A percentile compares a stretch with the other conserved stretches of the same genome.
Conservation (phyloP, 2,888 invertebrate genomes). For the Spisula solida region DNA sequence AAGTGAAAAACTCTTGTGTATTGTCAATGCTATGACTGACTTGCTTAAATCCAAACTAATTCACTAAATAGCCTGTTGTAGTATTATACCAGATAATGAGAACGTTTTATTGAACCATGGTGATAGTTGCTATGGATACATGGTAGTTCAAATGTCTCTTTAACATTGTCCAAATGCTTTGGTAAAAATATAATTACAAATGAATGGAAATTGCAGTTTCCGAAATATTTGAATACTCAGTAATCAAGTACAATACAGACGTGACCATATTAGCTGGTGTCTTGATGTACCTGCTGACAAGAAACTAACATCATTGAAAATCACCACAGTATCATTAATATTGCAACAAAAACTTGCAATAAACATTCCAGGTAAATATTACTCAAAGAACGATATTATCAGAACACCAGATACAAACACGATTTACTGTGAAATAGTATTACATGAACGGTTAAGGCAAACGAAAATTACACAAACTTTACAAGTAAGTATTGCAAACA, state of each 20-base stretch:
- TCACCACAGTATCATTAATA: neutral
- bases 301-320: neutral
- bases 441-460: neutral
- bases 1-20: neutral
- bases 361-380: slow-evolving; percentile 4
- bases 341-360: neutral
- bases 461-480: neutral
- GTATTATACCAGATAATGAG: neutral
- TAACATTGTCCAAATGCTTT: neutral
- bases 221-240: neutral
- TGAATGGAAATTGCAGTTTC: neutral
- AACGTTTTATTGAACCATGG: neutral
- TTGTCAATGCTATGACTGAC: neutral
- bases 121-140: neutral
- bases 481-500: slow-evolving; percentile 6
- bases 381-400: slow-evolving; percentile 1
- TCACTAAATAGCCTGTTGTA: neutral
- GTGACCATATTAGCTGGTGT: neutral
- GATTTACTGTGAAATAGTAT: neutral
- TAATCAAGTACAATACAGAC: neutral
- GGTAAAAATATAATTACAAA: neutral
- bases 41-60: neutral
- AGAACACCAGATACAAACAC: neutral
- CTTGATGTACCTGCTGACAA: neutral
- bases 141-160: neutral